Base-by-base conservation (phyloP, 2,888 invertebrate genomes). In the Melinaea menophilus region DNA sequence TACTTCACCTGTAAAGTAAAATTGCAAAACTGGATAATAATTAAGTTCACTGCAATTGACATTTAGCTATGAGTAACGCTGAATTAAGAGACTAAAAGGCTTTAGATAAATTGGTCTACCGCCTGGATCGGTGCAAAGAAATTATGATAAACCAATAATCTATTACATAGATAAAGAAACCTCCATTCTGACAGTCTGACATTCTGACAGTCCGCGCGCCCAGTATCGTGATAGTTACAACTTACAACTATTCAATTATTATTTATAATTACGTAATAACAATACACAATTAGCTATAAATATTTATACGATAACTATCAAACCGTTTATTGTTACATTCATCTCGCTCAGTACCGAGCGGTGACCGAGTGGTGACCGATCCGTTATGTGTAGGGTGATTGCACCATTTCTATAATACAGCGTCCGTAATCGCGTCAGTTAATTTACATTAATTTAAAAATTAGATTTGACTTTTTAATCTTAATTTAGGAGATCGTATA, bases 271-370 rank as follows among this genome's bases (percentile, higher is more conserved):
- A 90, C 86, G 88, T 88, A 86, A 88, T 90, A 90, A 90, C 90
- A 90, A 90, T 90, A 90, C 90, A 90, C 90, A 90, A 88, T 90
- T 90, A 90, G 90, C 90, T 90, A 90, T 90, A 90, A 90, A 90
- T 90, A 90, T 90, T 87, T 90, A 90, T 90, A 90, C 79, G 89
- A 86, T 88, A 88, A 88, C 89, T 89, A 89, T 90, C 83, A 88
- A 90, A 89, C 88, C 83, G 78, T 84, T 88, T 86, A 86, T 88
- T 86, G 87, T 88, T 87, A 85, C 83, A 83, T 82, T 84, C 84
- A 75, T 79, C 78, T 80, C 81, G 78, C 83, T 83, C 82, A 80
- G 80, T 82, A 82, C 79, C 80, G 81, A 78, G 77, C 83, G 83
- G 82, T 85, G 79, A 81, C 22, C 22, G 22, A 22, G 22, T 22